A percentile compares a stretch with the other conserved stretches of the same genome.
These are phyloP conservation scores for Oscheius sp. DNA, from an alignment of 2,888 invertebrate species.

Conservation along the genomic window DNA sequence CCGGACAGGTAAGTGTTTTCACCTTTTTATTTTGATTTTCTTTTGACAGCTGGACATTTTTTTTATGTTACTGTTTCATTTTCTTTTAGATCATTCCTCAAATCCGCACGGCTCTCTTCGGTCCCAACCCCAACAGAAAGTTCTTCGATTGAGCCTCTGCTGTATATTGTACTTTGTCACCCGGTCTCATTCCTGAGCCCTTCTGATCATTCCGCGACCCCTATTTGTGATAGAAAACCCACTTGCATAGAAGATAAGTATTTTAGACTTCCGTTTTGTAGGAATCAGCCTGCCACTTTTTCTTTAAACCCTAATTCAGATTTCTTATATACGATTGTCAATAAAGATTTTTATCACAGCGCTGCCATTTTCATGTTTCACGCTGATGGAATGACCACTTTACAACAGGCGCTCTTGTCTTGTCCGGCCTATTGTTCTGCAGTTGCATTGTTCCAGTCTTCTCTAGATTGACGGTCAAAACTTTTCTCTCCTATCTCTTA, in stretches of 20 bases:
- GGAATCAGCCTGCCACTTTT: background rate
- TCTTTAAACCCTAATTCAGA: background rate
- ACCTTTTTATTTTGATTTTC: background rate
- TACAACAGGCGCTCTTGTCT: constrained; percentile 26
- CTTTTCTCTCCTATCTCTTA: background rate
- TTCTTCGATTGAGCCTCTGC: constrained; percentile 78
- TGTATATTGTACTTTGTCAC: constrained; percentile 19
- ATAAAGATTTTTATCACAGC: constrained; percentile 3
- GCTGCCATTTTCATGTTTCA: background rate
- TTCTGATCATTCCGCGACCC: constrained; percentile 23
- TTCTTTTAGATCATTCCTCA: constrained; percentile 85
- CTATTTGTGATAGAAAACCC: constrained; percentile 20
- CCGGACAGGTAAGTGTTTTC: constrained; percentile 80
- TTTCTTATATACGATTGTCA: background rate
- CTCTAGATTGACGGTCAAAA: background rate
- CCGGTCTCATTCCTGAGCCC: constrained; percentile 26
- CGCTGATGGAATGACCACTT: constrained; percentile 18
- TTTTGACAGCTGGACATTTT: background rate
- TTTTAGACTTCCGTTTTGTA: background rate
- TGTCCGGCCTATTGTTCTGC: constrained; percentile 14
- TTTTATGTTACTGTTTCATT: background rate
- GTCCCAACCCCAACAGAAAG: constrained; percentile 93
- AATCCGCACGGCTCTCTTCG: constrained; percentile 93
- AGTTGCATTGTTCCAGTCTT: background rate
- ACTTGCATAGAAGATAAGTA: background rate